A percentile compares a stretch with the other conserved stretches of the same genome.
phyloP scores from a whole-genome alignment of 2,888 invertebrate genomes.

The Leucophenga montana region DNA sequence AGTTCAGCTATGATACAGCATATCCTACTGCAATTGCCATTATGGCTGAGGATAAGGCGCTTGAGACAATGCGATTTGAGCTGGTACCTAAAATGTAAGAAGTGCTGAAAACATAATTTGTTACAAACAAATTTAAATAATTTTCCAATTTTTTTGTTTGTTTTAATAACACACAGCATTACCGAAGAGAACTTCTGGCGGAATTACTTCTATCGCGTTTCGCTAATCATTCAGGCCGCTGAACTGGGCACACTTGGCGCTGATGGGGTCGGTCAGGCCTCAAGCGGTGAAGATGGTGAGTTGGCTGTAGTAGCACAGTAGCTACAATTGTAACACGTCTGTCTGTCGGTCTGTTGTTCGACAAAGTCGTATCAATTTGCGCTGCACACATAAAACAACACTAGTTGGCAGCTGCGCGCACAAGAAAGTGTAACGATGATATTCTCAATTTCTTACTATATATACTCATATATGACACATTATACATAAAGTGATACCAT shows the following conservation, averaged over 20 bases:
- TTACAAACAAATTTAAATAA: neutral
- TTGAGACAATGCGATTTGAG: conserved; percentile 99
- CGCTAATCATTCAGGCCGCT: conserved; percentile 97
- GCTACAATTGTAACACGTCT: conserved; percentile 13
- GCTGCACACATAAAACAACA: conserved; percentile 26
- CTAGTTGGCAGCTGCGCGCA: conserved; percentile 22
- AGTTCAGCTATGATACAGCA: conserved; percentile 94
- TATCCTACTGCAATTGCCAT: conserved; percentile 95
- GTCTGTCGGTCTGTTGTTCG: neutral
- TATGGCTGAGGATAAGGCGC: conserved; percentile 94
- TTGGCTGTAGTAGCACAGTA: conserved; percentile 37
- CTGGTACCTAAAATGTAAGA: conserved; percentile 98
- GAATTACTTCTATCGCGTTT: conserved; percentile 99
- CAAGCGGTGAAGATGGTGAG: conserved; percentile 73
- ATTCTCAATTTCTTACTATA: too few relatives aligned
- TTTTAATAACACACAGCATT: conserved; percentile 79
- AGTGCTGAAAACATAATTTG: neutral
- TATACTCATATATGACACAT: too few relatives aligned
- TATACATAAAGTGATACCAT: too few relatives aligned
- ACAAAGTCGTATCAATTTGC: neutral
- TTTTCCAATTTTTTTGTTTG: neutral
- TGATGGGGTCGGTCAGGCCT: conserved; percentile 73
- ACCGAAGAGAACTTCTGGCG: conserved; percentile 99
- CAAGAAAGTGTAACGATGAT: neutral
- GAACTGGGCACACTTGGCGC: conserved; percentile 76